Base-by-base conservation (phyloP, 1,140 invertebrate species). In the Andricus grossulariae region DNA sequence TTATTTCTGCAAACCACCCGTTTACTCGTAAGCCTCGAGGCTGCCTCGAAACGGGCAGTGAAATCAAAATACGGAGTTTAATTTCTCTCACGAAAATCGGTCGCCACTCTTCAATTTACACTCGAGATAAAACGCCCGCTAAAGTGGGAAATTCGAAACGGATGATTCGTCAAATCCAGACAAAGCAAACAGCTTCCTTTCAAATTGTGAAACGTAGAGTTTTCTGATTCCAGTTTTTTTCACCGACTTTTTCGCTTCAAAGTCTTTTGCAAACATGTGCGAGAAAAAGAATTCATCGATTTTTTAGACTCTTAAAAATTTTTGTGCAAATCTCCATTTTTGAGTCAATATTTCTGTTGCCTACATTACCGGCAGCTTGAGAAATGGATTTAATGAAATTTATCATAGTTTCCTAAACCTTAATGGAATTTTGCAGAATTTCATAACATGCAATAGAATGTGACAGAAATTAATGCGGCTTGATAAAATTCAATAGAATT, bases 1-100 rank as follows among this genome's bases (percentile, higher is more conserved):
- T 85, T 83, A 85, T 85, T 84, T 74, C 72, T 71, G 73, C 75
- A 80, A 81, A 76, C 82, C 55, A 50, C 72, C 39, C 72, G 49
- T 60, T 77, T 73, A 45, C 18, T 76, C 32, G 74, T 39, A 13
- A 50, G 19, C 73, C 60, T 66, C 60, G 60, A 66, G 60, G 60
- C 60, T 66, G 39, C 60, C 25, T 39, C 25, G 60, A 15, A 74
- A 77, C 25, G 39, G 74, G 32, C 45, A 16, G 49, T 45, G 25
- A 51, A 75, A 75, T 75, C 74, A 70, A 60, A 21, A 70, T 50
- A 39, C 72, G 76, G 21, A 75, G 45, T 75, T 75, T 75, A 49
- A 50, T 50, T 66, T 75, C 57, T 75, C 49, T 66, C 57, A 12
- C 45, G 49, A 75, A 50, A 51, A 52, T 57, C 50, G 70, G 39